phyloP scores from a whole-genome alignment of 2,113 vertebrate genomes.

The Scartelaos histophorus region DNA sequence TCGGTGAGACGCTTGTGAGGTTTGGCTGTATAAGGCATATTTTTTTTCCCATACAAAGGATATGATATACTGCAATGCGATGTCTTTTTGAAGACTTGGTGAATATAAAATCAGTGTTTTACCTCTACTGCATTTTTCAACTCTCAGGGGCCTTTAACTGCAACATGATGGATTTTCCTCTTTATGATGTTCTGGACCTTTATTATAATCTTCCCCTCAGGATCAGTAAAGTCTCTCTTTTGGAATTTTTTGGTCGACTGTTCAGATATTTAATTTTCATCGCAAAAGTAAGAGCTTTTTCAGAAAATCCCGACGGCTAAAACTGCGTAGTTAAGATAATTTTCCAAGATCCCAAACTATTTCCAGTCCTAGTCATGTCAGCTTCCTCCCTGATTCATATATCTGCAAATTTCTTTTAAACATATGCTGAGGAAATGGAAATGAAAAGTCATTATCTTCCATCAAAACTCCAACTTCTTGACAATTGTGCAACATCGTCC shows the following conservation, averaged over 20 bases:
- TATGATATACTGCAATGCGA: neutral
- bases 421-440: neutral
- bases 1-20: slow-evolving; percentile 10
- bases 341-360: neutral
- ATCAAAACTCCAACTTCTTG: neutral
- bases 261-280: neutral
- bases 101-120: slow-evolving; percentile 3
- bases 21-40: slow-evolving; percentile 21
- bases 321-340: neutral
- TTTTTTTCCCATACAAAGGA: slow-evolving; percentile 16
- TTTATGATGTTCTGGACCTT: neutral
- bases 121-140: neutral
- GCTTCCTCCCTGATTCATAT: neutral
- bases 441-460: neutral
- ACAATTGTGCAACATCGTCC: neutral
- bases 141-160: neutral
- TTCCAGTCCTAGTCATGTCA: neutral
- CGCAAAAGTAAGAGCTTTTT: neutral
- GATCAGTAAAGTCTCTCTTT: no score
- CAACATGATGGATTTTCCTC: neutral
- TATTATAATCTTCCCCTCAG: neutral
- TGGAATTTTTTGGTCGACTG: no score
- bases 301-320: no score
- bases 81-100: neutral
- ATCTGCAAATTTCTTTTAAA: neutral